Evolutionary conservation across 2,888 invertebrate species (phyloP), one percentile per base, ranked within the genome.

Genomic region (Fabriciana adippe): DNA sequence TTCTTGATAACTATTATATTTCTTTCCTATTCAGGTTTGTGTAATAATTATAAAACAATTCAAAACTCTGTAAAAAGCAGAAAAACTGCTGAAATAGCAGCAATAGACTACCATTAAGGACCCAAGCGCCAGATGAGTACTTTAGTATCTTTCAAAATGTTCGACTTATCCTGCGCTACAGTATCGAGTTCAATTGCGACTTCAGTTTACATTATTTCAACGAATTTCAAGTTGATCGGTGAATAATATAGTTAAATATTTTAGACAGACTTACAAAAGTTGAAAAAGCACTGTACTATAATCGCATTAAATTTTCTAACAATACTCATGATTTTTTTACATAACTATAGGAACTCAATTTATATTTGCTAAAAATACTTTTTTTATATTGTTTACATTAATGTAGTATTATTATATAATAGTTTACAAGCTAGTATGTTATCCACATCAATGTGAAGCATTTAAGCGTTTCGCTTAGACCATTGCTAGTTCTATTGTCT

Each of bases 151-250:
- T 15, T n/a, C 26, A 26, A 47, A 47, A 26, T 11, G 57, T 11
- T 41, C 14, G n/a, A 18, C 45, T 56, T 41, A 56, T 45, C 45
- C 45, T 8, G 57, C 45, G 21, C 21, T 45, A 47, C 41, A 16
- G 47, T n/a, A 57, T 26, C 47, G n/a, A n/a, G 26, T 59, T 47
- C 47, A 57, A 57, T 45, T 57, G 45, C 47, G 26, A 21, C 47
- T 57, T 57, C 26, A 57, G 15, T 57, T 47, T 57, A 45, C 57
- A 47, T 57, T 47, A 21, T 8, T 26, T 47, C n/a, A 45, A n/a
- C 57, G 26, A 59, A 48, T 21, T 59, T 26, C 57, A 21, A 15
- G 15, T 21, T 6, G 21, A 57, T 3, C 26, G 21, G 21, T 8
- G 21, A 47, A 56, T 45, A 13, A 45, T 21, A 57, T 21, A n/a